Evolutionary conservation across 2,113 vertebrate genomes (phyloP).

Genomic region (Pitta sordida): DNA sequence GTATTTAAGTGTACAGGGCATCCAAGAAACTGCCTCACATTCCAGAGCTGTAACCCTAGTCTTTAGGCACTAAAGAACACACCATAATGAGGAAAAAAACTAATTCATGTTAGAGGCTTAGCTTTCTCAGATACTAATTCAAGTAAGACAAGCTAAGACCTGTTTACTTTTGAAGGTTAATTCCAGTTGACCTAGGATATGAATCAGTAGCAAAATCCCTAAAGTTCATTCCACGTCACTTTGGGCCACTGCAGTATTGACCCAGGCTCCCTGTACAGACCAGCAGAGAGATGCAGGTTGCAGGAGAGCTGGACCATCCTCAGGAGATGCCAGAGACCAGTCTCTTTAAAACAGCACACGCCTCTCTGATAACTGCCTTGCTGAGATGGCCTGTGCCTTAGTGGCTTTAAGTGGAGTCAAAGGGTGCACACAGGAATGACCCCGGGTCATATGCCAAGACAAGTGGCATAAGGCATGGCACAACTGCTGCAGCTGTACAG

Average conservation of each 20-base stretch:
- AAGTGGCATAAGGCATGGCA: not conserved
- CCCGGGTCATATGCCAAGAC: not conserved
- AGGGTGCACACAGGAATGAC: not conserved
- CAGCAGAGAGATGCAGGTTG: not conserved
- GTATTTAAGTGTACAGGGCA: not conserved
- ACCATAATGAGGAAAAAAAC: not conserved
- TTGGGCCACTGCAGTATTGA: not conserved
- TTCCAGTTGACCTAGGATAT: not conserved
- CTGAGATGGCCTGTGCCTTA: not conserved
- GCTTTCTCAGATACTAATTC: not conserved
- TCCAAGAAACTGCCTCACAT: not conserved
- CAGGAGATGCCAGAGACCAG: not conserved
- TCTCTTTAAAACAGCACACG: not conserved
- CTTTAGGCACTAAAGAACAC: not conserved
- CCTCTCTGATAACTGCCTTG: not conserved
- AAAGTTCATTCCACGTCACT: not conserved
- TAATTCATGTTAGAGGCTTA: not conserved
- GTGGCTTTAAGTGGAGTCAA: not conserved
- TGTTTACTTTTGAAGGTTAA: conserved; percentile 30
- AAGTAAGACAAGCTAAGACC: not conserved
- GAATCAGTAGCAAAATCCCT: not conserved
- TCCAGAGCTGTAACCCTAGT: not conserved
- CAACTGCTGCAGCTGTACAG: not conserved
- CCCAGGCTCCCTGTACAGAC: not conserved
- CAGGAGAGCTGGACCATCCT: not conserved